phyloP scores from a whole-genome alignment of 2,797 vertebrate genomes.

The Bovichtus variegatus region DNA sequence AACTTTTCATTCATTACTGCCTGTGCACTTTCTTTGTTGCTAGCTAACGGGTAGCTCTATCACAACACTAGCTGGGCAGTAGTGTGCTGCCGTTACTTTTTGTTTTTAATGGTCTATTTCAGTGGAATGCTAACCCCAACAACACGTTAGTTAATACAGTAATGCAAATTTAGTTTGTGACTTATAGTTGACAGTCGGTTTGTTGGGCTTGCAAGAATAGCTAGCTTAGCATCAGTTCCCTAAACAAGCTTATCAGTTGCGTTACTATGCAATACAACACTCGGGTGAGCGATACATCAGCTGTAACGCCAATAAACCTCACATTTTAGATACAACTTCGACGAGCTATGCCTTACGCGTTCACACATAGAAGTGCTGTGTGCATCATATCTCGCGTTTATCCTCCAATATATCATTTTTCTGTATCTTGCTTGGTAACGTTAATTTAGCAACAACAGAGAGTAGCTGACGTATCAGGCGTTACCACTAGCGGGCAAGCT shows the following conservation, averaged over 20 bases:
- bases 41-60: slow-evolving; percentile 45
- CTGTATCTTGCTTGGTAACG: background rate
- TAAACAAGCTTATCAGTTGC: slow-evolving; percentile 25
- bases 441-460: background rate
- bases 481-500: slow-evolving; percentile 1
- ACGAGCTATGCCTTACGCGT: background rate
- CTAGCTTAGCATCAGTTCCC: slow-evolving; percentile 39
- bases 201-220: slow-evolving; percentile 16
- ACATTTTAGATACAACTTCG: background rate
- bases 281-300: background rate
- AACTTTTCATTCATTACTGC: slow-evolving; percentile 82
- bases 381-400: background rate
- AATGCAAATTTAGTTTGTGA: background rate
- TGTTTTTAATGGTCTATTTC: background rate
- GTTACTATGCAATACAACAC: slow-evolving; percentile 21
- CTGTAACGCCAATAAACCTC: background rate
- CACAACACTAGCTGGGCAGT: slow-evolving; percentile 13
- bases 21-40: slow-evolving; percentile 74
- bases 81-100: background rate
- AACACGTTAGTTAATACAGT: background rate
- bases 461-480: slow-evolving; percentile 12
- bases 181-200: slow-evolving; percentile 3
- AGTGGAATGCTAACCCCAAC: background rate
- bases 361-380: background rate
- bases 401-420: background rate